A percentile compares a stretch with the other conserved stretches of the same genome.
Evolutionary conservation across 2,113 vertebrate genomes (phyloP).

Genomic region (Lethenteron camtschaticum): DNA sequence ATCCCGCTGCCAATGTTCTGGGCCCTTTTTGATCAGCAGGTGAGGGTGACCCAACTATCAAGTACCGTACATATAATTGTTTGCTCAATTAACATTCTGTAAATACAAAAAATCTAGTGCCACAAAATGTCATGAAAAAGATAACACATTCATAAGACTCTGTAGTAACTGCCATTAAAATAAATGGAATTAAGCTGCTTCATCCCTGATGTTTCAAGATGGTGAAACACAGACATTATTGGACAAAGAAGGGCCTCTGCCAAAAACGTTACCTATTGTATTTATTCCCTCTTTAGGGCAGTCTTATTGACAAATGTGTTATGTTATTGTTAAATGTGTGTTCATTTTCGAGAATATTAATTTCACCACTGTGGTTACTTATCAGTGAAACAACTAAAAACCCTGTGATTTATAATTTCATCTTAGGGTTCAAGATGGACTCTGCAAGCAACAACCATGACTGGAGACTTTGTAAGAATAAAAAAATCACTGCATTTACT

Average conservation of each 20-base stretch:
- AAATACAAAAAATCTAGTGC: neutral
- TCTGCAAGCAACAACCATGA: slow-evolving; percentile 75
- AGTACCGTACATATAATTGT: neutral
- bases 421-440: slow-evolving; percentile 88
- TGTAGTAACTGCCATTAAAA: neutral
- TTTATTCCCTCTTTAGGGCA: too few species aligned
- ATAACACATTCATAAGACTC: neutral
- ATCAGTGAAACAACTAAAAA: too few species aligned
- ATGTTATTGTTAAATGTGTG: too few species aligned
- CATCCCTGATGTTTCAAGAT: neutral
- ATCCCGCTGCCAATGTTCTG: slow-evolving; percentile 92
- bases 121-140: too few species aligned
- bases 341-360: too few species aligned
- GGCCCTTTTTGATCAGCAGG: slow-evolving; percentile 96
- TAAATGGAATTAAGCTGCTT: neutral
- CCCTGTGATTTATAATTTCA: slow-evolving; percentile 12
- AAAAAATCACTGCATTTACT: too few species aligned
- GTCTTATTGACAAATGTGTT: too few species aligned
- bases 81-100: neutral
- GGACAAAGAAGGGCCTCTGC: too few species aligned
- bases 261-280: too few species aligned
- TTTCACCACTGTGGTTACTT: too few species aligned
- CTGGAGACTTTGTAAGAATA: slow-evolving; percentile 61
- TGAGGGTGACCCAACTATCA: slow-evolving; percentile 14
- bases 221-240: neutral